Conservation (phyloP, 2,888 invertebrate species). For the Acrocera orbiculus region DNA sequence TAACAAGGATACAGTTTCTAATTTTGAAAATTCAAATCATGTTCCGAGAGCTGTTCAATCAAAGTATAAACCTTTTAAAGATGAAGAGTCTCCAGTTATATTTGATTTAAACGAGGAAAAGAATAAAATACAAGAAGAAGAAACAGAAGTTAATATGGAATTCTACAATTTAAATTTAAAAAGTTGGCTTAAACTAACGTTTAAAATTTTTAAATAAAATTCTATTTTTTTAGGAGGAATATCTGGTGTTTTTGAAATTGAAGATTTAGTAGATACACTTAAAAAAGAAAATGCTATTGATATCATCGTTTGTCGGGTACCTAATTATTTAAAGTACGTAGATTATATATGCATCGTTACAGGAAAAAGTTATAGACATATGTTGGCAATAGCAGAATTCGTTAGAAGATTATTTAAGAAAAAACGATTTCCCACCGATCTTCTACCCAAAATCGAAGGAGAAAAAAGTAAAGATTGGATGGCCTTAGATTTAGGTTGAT, state of each 20-base stretch:
- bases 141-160: constrained; percentile 26
- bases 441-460: constrained; percentile 61
- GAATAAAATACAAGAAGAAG: constrained; percentile 20
- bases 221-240: constrained; percentile 45
- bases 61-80: constrained; percentile 53
- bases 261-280: constrained; percentile 62
- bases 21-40: constrained; percentile 18
- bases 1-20: too few species aligned
- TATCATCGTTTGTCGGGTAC: constrained; percentile 63
- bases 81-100: constrained; percentile 49
- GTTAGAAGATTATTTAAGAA: constrained; percentile 58
- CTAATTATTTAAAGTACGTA: constrained; percentile 57
- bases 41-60: constrained; percentile 35
- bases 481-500: constrained; percentile 70
- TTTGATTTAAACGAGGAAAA: constrained; percentile 56
- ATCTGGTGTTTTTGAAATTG: constrained; percentile 73
- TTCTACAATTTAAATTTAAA: too few species aligned
- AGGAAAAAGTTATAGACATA: constrained; percentile 54
- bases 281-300: constrained; percentile 59
- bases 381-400: constrained; percentile 55
- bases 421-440: constrained; percentile 44
- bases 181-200: constrained; percentile 27
- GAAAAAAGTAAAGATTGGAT: constrained; percentile 63
- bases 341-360: constrained; percentile 70
- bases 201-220: too few species aligned